Base-by-base conservation (phyloP, 53 echinoderm and acorn worm genomes). In the Stichopus horrens region DNA sequence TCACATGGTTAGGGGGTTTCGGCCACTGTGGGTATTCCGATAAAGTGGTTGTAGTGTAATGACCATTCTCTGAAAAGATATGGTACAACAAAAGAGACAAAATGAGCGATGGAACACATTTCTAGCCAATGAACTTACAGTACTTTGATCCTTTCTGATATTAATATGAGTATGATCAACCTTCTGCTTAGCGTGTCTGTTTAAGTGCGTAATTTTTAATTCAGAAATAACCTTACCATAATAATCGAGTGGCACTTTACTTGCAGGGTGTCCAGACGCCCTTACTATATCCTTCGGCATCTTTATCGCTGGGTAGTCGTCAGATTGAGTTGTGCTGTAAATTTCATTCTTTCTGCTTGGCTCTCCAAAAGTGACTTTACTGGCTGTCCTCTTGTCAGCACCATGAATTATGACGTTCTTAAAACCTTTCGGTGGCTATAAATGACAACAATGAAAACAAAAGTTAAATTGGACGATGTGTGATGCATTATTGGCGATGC, bases 281-380 rank as follows among this genome's bases (percentile, higher is more conserved):
- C 92, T 84, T 14, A 51, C 0, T 4, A 52, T n/a, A 20, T 88
- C 52, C 9, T 88, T 88, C 4, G 94, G 94, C 21, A 92, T 86
- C 19, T 90, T 91, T 85, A 95, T 74, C 21, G 93, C 76, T 18
- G 91, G 90, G 76, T 93, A 99, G 20, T 86, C 88, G 63, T 99
- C 99, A 21, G 93, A 94, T 75, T 94, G 92, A 11, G 96, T 96
- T 19, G 99, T 99, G 13, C 89, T 86, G 90, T 96, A 99, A 67
- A 94, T 92, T 5, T 90, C 78, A 21, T 82, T 83, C 19, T 77
- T 79, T 73, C 91, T 92, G 65, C 96, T 91, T 3, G 96, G 94
- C 54, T 96, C 95, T 5, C 96, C 99, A 76, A 99, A 94, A 4
- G 92, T 92, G 52, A 99, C 99, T 59, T 90, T 78, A 78, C 99